Percentiles rank a stretch among this genome's conserved stretches.
Evolutionary conservation across 2,888 invertebrate genomes (phyloP).

Genomic region (Eurois occulta): DNA sequence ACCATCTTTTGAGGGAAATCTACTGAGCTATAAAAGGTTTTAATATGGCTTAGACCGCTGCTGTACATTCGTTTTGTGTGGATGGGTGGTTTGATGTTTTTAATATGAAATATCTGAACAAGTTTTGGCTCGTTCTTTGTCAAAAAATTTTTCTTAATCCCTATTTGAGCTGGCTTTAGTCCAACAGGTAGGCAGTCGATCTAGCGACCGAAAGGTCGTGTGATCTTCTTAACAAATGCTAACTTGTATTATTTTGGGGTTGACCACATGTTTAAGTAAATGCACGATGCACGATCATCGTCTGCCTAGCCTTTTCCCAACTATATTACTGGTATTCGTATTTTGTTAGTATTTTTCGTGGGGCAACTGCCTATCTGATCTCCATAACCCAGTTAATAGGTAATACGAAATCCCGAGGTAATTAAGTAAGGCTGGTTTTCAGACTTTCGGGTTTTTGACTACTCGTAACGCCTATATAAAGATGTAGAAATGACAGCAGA

Average conservation of each 20-base stretch:
- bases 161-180: background rate
- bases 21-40: conserved; percentile 58
- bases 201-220: background rate
- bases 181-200: background rate
- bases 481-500: background rate
- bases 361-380: background rate
- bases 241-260: background rate
- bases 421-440: background rate
- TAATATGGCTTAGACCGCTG: conserved; percentile 47
- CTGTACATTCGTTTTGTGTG: conserved; percentile 39
- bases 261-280: background rate
- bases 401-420: background rate
- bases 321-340: too few species aligned
- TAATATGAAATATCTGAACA: background rate
- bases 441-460: background rate
- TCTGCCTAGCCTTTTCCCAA: background rate
- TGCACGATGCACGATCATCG: background rate
- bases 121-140: background rate
- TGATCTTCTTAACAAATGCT: background rate
- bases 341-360: too few species aligned
- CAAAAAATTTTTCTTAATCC: background rate
- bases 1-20: conserved; percentile 65
- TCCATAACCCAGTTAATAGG: background rate
- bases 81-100: conserved; percentile 6
- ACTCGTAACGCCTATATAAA: background rate